Evolutionary conservation across 2,797 vertebrate species (phyloP).

Genomic region (Sebastes cheni): DNA sequence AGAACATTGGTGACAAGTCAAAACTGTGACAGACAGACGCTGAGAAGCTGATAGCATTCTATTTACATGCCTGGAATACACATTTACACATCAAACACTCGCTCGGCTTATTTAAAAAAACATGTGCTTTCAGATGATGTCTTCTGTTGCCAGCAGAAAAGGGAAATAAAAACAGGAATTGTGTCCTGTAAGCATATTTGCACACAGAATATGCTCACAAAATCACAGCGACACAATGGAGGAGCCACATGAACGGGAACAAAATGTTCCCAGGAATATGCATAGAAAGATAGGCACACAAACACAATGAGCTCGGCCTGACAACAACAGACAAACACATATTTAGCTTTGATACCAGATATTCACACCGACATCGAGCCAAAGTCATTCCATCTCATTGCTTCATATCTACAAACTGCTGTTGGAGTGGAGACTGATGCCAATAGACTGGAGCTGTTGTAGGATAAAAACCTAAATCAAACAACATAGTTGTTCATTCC

Average conservation of each 20-base stretch:
- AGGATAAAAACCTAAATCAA: background rate
- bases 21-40: slow-evolving; percentile 64
- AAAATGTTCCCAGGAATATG: slow-evolving; percentile 13
- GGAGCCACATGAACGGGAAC: slow-evolving; percentile 12
- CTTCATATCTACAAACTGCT: background rate
- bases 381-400: background rate
- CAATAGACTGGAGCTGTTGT: background rate
- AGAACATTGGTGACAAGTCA: slow-evolving; percentile 63
- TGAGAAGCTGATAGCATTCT: slow-evolving; percentile 51
- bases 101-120: slow-evolving; percentile 60
- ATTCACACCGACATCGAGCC: background rate
- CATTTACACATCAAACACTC: slow-evolving; percentile 78
- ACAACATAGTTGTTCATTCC: background rate
- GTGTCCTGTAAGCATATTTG: slow-evolving; percentile 31
- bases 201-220: slow-evolving; percentile 10
- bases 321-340: slow-evolving; percentile 20
- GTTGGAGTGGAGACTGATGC: background rate
- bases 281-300: slow-evolving; percentile 4
- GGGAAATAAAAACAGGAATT: slow-evolving; percentile 34
- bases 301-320: slow-evolving; percentile 1
- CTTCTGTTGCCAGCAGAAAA: slow-evolving; percentile 38
- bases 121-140: slow-evolving; percentile 38
- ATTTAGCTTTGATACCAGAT: slow-evolving; percentile 34
- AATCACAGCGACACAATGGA: slow-evolving; percentile 21
- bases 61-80: slow-evolving; percentile 65